Conservation (phyloP, 2,113 vertebrate genomes). For the Morone saxatilis region DNA sequence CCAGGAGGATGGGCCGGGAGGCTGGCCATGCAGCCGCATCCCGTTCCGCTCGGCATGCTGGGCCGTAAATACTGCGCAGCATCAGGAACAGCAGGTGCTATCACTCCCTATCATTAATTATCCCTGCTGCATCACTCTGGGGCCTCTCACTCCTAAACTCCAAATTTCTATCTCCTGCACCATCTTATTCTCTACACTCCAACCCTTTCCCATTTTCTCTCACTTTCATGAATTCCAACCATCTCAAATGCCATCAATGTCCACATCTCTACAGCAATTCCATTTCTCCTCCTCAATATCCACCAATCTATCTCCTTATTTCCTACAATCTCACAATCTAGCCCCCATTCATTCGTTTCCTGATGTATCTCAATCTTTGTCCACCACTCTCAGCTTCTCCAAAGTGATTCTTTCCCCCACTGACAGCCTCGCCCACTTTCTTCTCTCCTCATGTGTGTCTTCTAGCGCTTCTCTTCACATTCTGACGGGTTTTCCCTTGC, state of each 20-base stretch:
- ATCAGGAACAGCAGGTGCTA: conserved; percentile 80
- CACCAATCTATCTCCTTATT: conserved; percentile 40
- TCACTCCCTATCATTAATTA: conserved; percentile 81
- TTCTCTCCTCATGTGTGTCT: conserved; percentile 52
- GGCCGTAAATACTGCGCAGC: conserved; percentile 76
- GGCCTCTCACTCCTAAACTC: conserved; percentile 66
- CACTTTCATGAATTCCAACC: conserved; percentile 46
- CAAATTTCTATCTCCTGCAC: conserved; percentile 66
- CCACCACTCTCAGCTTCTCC: conserved; percentile 40
- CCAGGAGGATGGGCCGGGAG: conserved; percentile 55
- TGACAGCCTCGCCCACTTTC: conserved; percentile 48
- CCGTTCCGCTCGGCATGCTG: conserved; percentile 66
- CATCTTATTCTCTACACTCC: conserved; percentile 47
- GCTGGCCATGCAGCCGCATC: conserved; percentile 54
- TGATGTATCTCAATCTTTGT: conserved; percentile 67
- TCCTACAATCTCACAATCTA: conserved; percentile 40
- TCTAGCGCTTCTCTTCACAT: conserved; percentile 44
- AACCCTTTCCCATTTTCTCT: conserved; percentile 43
- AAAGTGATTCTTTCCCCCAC: conserved; percentile 32
- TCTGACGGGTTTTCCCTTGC: conserved; percentile 55
- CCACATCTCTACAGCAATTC: conserved; percentile 37
- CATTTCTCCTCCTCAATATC: conserved; percentile 41
- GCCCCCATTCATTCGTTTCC: conserved; percentile 52
- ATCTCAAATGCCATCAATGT: conserved; percentile 53
- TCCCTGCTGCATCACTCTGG: conserved; percentile 74